Evolutionary conservation across 2,797 vertebrate species (phyloP).

Genomic region (Hydrolagus colliei): DNA sequence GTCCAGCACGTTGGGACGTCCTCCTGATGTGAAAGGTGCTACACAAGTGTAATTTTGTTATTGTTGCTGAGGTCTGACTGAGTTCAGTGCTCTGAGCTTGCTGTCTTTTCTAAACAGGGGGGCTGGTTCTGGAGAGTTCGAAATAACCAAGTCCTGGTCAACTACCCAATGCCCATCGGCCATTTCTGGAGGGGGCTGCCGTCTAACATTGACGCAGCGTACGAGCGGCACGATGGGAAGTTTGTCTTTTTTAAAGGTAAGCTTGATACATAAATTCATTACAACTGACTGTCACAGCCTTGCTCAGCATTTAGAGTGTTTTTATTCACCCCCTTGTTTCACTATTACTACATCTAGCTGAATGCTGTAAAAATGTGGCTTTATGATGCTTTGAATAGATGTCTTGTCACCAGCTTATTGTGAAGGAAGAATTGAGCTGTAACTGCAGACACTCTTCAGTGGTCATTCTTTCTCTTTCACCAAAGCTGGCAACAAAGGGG

Average conservation of each 20-base stretch:
- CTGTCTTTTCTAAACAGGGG: slow-evolving; percentile 57
- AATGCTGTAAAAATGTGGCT: too few relatives aligned
- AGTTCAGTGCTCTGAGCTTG: not conserved
- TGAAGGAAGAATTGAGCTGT: not conserved
- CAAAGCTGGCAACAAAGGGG: not conserved
- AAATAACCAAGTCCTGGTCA: slow-evolving; percentile 86
- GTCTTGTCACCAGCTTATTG: not conserved
- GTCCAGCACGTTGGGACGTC: too few relatives aligned
- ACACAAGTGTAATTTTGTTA: too few relatives aligned
- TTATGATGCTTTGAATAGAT: too few relatives aligned
- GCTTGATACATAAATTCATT: not conserved
- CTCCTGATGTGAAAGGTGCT: too few relatives aligned
- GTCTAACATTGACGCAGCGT: slow-evolving; percentile 82
- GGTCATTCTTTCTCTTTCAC: not conserved
- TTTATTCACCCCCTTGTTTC: too few relatives aligned
- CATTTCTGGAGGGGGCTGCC: slow-evolving; percentile 96
- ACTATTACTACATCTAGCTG: too few relatives aligned
- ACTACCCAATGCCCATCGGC: slow-evolving; percentile 91
- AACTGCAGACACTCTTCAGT: not conserved
- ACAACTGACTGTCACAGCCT: not conserved
- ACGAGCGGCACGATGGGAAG: slow-evolving; percentile 82
- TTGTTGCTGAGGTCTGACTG: too few relatives aligned
- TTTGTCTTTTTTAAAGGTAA: slow-evolving; percentile 96
- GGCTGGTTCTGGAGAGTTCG: slow-evolving; percentile 96
- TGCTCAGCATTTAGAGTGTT: too few relatives aligned